A percentile compares a stretch with the other conserved stretches of the same genome.
Conservation (phyloP, 2,888 invertebrate genomes). For the Mongoloraphidia duomilia region DNA sequence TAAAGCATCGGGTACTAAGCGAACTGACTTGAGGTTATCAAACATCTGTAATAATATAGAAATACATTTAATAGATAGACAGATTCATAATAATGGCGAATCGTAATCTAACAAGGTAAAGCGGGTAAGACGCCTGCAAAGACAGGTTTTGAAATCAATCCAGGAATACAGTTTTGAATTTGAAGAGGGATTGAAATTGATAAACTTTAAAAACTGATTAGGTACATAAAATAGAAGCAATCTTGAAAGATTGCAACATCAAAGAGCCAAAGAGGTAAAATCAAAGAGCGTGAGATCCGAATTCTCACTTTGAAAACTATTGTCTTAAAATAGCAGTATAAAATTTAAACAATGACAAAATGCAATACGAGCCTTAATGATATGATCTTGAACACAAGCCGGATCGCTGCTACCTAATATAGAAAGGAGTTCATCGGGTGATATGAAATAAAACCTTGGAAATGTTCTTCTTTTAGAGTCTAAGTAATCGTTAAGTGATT, state of each 20-base stretch:
- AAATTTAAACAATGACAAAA: too few relatives aligned
- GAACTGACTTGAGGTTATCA: constrained; percentile 70
- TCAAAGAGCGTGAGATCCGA: background rate
- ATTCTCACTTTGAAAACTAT: background rate
- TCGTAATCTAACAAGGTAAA: background rate
- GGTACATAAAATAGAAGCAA: too few relatives aligned
- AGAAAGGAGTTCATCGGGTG: constrained; percentile 80
- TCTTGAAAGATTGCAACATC: background rate
- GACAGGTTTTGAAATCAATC: too few relatives aligned
- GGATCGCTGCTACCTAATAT: constrained; percentile 79
- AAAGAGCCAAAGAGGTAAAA: background rate
- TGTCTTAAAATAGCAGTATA: too few relatives aligned
- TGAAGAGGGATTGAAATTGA: too few relatives aligned
- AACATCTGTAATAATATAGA: constrained; percentile 53
- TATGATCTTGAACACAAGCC: constrained; percentile 77
- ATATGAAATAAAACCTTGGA: constrained; percentile 86
- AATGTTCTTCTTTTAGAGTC: constrained; percentile 78
- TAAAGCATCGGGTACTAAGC: constrained; percentile 48
- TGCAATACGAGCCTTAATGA: constrained; percentile 62
- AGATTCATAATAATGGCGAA: background rate
- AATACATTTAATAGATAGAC: background rate
- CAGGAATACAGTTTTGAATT: too few relatives aligned
- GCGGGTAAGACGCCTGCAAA: too few relatives aligned
- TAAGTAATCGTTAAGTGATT: constrained; percentile 79
- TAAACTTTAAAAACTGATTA: too few relatives aligned